Percentiles rank a stretch among this genome's conserved stretches.
Evolutionary conservation across 2,113 vertebrate species (phyloP).

Genomic region (Gopherus flavomarginatus): DNA sequence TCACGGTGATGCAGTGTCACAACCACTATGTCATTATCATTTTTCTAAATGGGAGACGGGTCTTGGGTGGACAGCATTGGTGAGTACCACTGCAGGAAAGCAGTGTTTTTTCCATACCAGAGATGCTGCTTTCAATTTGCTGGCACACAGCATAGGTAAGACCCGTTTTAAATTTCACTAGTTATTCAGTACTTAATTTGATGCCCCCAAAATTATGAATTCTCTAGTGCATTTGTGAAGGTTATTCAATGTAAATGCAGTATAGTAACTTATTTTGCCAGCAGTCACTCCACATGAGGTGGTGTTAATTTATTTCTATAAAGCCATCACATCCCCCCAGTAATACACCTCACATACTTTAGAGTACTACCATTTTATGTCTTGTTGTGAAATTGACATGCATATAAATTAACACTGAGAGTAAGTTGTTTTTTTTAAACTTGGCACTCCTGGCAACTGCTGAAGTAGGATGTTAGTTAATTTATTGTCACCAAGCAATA

Average conservation of each 20-base stretch:
- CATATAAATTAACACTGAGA: not conserved
- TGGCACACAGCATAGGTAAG: not conserved
- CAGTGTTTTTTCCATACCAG: not conserved
- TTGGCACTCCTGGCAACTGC: not conserved
- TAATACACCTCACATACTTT: not conserved
- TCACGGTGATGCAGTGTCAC: not conserved
- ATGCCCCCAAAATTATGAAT: too few relatives aligned
- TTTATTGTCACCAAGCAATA: not conserved
- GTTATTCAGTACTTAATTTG: not conserved
- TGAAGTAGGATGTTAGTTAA: not conserved
- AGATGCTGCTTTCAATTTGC: not conserved
- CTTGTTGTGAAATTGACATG: not conserved
- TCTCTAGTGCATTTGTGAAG: too few relatives aligned
- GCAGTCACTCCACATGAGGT: not conserved
- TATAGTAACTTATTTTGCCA: not conserved
- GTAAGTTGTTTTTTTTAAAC: not conserved
- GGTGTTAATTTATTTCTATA: not conserved
- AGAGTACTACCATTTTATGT: not conserved
- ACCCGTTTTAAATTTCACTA: not conserved
- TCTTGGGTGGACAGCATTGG: not conserved
- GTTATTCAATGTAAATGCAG: not conserved
- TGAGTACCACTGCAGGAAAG: not conserved
- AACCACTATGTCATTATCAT: not conserved
- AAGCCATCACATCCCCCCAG: not conserved
- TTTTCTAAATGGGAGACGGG: not conserved